These are phyloP conservation scores for Illadopsis cleaveri DNA, from an alignment of 2,113 vertebrate genomes.

Conservation along the genomic window DNA sequence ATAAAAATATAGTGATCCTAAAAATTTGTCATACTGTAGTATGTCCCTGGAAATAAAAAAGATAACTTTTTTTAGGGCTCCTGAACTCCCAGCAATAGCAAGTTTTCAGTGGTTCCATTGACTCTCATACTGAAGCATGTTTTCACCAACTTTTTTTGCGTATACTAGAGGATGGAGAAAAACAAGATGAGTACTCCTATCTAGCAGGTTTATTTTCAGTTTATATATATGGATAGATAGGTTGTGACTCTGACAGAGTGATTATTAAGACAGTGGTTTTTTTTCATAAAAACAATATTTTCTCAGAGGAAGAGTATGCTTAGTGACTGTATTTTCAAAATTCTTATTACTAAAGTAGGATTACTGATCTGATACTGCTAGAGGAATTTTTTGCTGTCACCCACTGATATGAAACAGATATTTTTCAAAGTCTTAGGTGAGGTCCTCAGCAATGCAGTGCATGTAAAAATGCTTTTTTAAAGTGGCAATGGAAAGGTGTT, in stretches of 20 bases:
- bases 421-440: not conserved
- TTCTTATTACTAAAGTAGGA: not conserved
- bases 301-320: not conserved
- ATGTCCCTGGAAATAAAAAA: not conserved
- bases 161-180: not conserved
- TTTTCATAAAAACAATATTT: not conserved
- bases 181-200: fast-evolving
- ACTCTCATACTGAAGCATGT: not conserved
- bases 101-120: not conserved
- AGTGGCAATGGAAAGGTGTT: not conserved
- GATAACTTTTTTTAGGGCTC: not conserved
- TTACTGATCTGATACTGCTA: not conserved
- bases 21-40: not conserved
- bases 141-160: not conserved
- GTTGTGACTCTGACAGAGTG: not conserved
- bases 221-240: not conserved
- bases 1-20: not conserved
- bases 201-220: not conserved
- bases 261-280: not conserved
- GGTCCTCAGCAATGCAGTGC: not conserved
- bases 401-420: not conserved
- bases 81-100: not conserved
- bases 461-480: not conserved
- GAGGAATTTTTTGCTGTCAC: not conserved
- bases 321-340: not conserved